These are phyloP conservation scores for Oreohelix idahoensis DNA, from an alignment of 1,140 invertebrate species.

Conservation along the genomic window DNA sequence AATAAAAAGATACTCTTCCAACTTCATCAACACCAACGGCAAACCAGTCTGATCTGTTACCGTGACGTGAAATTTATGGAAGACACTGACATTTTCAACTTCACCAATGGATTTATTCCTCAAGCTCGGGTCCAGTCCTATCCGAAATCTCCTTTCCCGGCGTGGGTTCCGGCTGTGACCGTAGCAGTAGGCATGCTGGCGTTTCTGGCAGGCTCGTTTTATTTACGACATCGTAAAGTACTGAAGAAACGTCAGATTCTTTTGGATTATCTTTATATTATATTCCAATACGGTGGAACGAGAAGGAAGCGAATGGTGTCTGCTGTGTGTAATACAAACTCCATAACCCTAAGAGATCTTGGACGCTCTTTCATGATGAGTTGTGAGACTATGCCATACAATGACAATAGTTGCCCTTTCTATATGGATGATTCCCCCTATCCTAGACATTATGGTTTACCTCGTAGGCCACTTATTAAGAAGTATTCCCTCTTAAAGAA, in stretches of 20 bases:
- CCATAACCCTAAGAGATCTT: constrained; percentile 33
- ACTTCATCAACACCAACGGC: not conserved
- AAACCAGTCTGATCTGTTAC: not conserved
- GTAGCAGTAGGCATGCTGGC: constrained; percentile 25
- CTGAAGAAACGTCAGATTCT: constrained; percentile 36
- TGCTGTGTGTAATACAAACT: constrained; percentile 34
- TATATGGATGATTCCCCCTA: not conserved
- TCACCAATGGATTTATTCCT: not conserved
- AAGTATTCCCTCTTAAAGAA: constrained; percentile 18
- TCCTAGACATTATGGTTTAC: not conserved
- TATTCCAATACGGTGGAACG: constrained; percentile 35
- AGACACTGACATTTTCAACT: not conserved
- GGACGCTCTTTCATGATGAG: constrained; percentile 40
- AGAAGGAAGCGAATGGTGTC: constrained; percentile 35
- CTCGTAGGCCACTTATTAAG: not conserved
- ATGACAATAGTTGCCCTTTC: constrained; percentile 33
- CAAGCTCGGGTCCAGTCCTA: not conserved
- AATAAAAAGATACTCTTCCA: too few relatives aligned
- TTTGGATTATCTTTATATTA: constrained; percentile 40
- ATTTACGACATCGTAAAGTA: constrained; percentile 33
- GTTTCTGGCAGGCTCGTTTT: constrained; percentile 34
- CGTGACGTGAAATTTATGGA: constrained; percentile 5
- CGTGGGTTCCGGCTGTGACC: constrained; percentile 31
- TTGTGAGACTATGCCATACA: constrained; percentile 8
- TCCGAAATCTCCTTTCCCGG: constrained; percentile 7